These are phyloP conservation scores for Petromus typicus DNA, from an alignment of 2,113 vertebrate genomes.

Conservation along the genomic window DNA sequence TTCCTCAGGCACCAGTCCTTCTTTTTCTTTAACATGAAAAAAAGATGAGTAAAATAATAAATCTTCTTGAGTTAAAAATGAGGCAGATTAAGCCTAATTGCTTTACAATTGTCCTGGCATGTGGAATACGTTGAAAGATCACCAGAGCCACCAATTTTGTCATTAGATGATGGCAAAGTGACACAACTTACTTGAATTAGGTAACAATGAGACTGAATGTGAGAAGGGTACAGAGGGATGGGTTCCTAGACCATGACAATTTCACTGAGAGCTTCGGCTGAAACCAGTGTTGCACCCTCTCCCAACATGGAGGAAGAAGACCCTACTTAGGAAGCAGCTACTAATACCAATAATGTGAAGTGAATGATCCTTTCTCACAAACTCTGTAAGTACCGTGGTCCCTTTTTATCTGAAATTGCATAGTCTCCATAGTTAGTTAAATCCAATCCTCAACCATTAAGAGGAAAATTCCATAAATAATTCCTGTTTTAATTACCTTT, in stretches of 20 bases:
- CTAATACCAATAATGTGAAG: neutral
- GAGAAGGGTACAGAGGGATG: neutral
- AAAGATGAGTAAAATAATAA: neutral
- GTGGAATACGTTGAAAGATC: neutral
- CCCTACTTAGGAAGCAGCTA: neutral
- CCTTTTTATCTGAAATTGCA: neutral
- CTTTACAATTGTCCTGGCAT: neutral
- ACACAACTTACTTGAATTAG: accelerated
- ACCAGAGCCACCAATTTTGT: neutral
- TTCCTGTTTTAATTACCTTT: neutral
- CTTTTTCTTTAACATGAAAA: neutral
- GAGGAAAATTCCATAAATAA: neutral
- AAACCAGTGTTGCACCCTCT: neutral
- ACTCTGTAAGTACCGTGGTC: neutral
- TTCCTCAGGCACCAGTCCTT: neutral
- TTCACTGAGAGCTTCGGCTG: neutral
- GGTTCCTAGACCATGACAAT: neutral
- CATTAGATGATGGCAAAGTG: neutral
- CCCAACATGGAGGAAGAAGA: neutral
- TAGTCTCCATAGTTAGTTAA: neutral
- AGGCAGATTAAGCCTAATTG: accelerated
- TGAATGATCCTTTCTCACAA: neutral
- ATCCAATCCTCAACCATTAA: neutral
- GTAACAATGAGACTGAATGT: neutral
- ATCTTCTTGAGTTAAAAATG: neutral